Evolutionary conservation across 2,888 invertebrate species (phyloP), one percentile per base, ranked within the genome.

Genomic region (Drosophila putrida): DNA sequence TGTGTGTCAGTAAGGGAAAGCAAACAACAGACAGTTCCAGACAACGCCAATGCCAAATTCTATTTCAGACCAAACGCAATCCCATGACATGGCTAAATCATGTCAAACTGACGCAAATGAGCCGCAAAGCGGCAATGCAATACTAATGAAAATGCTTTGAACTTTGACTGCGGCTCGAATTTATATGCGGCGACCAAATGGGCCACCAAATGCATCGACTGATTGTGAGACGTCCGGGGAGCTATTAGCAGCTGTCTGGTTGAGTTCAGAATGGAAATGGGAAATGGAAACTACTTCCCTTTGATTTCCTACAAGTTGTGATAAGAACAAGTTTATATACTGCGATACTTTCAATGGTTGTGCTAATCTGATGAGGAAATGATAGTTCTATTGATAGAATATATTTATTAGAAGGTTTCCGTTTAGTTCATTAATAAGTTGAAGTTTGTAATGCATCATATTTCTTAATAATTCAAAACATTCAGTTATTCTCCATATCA

Each of bases 81-180:
- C 75, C 75, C 75, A 65, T 66, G 76, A 75, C 76, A 79, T 70
- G 71, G 71, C 62, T 71, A 75, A 77, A 75, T 69, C 71, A 47
- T 76, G 80, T 76, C 69, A 58, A 58, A 53, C 46, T 44, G 66
- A 73, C 69, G 55, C 60, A 85, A 87, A 88, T 67, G 81, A 66
- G 65, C 65, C 63, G 41, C 49, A 63, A 27, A 59, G 70, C 66
- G 68, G 57, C 58, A 43, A 63, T 27, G 35, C 57, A 53, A 59
- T 43, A 60, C 50, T 62, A 75, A 75, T 78, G 71, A 54, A 79
- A 59, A 43, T 36, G 53, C 76, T 79, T 82, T 82, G 82, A 82
- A 82, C 82, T 88, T 66, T 88, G 78, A 77, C 88, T 88, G 67
- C 57, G 59, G 47, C 61, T 60, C 62, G 44, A 60, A 75, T 78